Evolutionary conservation across 1,140 invertebrate genomes (phyloP), one percentile per base, ranked within the genome.

Genomic region (Cyrtorhinus lividipennis): DNA sequence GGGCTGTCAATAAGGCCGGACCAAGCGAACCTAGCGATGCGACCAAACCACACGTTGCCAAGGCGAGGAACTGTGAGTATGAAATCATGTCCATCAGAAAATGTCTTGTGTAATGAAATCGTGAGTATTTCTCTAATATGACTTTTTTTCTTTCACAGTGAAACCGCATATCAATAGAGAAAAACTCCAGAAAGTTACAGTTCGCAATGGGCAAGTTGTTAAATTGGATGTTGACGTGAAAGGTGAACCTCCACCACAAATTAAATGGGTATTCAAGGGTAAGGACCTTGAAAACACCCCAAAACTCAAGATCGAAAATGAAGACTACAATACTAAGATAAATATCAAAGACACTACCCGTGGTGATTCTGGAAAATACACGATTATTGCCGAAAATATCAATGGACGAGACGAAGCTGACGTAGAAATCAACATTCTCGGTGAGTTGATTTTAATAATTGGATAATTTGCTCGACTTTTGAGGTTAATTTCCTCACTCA

Each of bases 1-100:
- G 83, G 20, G 94, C 94, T 26, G 84, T 96, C 1, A 97, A 97
- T 74, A 95, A 96, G 73, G 93, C 92, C 56, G 94, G 95, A 13
- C 84, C 86, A 12, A 88, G 92, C 45, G 90, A 93, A 68, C 86
- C 92, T 0, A 89, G 90, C 57, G 91, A 95, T 65, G 77, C 89
- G 0, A 93, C 90, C 0, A 86, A 92, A 67, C 87, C 87, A 53
- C 89, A 94, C 69, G 75, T 88, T 48, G 88, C 90, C 48, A 95
- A 95, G 75, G 87, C 90, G n/a, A 80, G 89, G 75, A 87, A 86
- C 79, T 75, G 89, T 92, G 78, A 88, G 86, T 68, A 38, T 5
- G 15, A 18, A 10, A 56, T 15, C 15, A 38, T 38, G 30, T n/a
- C n/a, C n/a, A n/a, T n/a, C n/a, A n/a, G n/a, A n/a, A n/a, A n/a